These are phyloP conservation scores for Festucalex cinctus DNA, from an alignment of 2,113 vertebrate genomes.

Conservation along the genomic window DNA sequence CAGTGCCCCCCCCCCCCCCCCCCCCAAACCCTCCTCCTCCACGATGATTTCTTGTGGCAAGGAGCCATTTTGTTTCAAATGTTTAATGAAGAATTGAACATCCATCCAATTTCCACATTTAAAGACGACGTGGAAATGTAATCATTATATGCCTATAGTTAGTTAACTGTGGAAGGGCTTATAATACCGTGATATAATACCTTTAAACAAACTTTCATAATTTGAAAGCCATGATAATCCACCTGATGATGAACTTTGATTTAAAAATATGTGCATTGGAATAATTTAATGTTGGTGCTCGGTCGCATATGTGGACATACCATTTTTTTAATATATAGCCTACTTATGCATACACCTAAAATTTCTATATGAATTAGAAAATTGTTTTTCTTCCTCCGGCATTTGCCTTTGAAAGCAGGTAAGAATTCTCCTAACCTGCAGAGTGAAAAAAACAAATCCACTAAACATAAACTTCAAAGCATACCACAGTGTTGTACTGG, in stretches of 20 bases:
- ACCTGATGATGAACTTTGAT: not conserved
- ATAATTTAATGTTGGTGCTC: not conserved
- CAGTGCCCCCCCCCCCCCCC: no score
- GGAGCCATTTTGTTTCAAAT: no score
- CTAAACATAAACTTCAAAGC: constrained; percentile 29
- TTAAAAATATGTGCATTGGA: not conserved
- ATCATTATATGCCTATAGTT: no score
- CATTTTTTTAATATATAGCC: not conserved
- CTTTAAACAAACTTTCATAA: no score
- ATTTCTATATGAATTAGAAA: constrained; percentile 4
- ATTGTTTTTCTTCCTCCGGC: constrained; percentile 6
- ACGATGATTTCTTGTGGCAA: no score
- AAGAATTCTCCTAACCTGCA: constrained; percentile 12
- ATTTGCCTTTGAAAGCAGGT: constrained; percentile 5
- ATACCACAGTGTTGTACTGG: constrained; percentile 17
- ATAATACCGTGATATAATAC: no score
- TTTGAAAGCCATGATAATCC: not conserved
- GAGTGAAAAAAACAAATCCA: constrained; percentile 13
- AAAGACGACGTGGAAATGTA: no score
- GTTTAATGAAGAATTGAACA: no score
- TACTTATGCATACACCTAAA: not conserved
- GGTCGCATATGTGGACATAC: not conserved
- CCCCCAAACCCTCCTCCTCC: no score
- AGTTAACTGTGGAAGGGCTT: no score
- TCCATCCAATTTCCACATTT: no score